A percentile compares a stretch with the other conserved stretches of the same genome.
phyloP scores from a whole-genome alignment of 2,113 vertebrate genomes.

The Argyrosomus japonicus region DNA sequence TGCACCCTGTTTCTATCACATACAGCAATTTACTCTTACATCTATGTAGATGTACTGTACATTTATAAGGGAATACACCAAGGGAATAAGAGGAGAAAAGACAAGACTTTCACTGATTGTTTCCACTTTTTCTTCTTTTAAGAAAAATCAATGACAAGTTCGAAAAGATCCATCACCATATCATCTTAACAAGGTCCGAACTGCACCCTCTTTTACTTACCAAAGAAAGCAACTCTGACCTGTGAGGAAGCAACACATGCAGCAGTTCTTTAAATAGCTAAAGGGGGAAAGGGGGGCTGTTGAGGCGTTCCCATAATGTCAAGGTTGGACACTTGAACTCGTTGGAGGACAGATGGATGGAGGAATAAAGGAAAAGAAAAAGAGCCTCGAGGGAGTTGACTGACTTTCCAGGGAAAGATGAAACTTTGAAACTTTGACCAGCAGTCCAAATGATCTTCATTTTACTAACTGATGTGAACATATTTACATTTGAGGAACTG shows the following conservation, averaged over 20 bases:
- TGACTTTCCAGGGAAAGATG: constrained; percentile 11
- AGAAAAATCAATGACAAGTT: too few relatives aligned
- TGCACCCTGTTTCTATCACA: constrained; percentile 10
- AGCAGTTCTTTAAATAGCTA: constrained; percentile 60
- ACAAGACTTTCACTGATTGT: neutral
- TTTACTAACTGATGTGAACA: too few relatives aligned
- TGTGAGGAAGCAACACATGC: constrained; percentile 20
- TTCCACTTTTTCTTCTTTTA: neutral
- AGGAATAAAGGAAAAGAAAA: constrained; percentile 1
- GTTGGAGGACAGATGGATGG: constrained; percentile 1
- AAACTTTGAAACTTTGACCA: neutral
- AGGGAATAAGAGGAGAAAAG: neutral
- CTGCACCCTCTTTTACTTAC: neutral
- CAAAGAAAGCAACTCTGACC: constrained; percentile 34
- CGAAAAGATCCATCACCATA: neutral
- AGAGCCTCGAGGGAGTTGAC: neutral
- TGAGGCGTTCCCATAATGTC: constrained; percentile 37
- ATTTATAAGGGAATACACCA: neutral
- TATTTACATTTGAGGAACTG: neutral
- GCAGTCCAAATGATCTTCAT: too few relatives aligned
- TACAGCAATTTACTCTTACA: too few relatives aligned
- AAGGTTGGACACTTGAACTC: constrained; percentile 20
- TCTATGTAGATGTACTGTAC: neutral
- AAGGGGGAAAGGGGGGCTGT: neutral
- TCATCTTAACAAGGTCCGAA: neutral